Evolutionary conservation across 2,888 invertebrate genomes (phyloP).

Genomic region (Habroteleia sp.): DNA sequence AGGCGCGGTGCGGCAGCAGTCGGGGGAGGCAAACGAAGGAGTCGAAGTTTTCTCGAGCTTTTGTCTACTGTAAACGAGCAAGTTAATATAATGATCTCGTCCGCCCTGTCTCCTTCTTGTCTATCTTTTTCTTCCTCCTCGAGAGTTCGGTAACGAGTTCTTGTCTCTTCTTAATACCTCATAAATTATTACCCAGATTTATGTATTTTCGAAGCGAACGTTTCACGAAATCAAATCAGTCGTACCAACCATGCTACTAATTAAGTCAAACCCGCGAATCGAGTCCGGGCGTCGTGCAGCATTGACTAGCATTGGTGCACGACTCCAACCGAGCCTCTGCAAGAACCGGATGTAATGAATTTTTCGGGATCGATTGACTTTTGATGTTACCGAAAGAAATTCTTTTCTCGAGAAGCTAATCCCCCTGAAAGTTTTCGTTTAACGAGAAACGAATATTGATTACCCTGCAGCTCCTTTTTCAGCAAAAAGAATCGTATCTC

Average conservation of each 20-base stretch:
- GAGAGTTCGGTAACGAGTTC: slow-evolving; percentile 54
- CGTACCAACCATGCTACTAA: slow-evolving; percentile 17
- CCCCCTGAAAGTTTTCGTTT: slow-evolving; percentile 69
- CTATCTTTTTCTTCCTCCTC: slow-evolving; percentile 40
- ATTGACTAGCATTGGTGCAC: slow-evolving; percentile 13
- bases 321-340: neutral
- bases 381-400: slow-evolving; percentile 30
- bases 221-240: slow-evolving; percentile 25
- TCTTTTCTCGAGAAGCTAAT: slow-evolving; percentile 66
- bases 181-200: slow-evolving; percentile 49
- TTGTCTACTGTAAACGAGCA: slow-evolving; percentile 76
- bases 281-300: neutral
- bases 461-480: slow-evolving; percentile 66
- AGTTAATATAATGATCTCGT: slow-evolving; percentile 65
- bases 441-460: slow-evolving; percentile 79
- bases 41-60: slow-evolving; percentile 76
- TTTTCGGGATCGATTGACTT: slow-evolving; percentile 58
- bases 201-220: slow-evolving; percentile 16
- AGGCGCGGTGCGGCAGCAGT: slow-evolving; percentile 53
- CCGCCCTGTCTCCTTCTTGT: slow-evolving; percentile 55
- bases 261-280: slow-evolving; percentile 15
- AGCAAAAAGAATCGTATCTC: slow-evolving; percentile 79
- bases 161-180: slow-evolving; percentile 44
- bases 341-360: slow-evolving; percentile 35
- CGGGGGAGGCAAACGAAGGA: slow-evolving; percentile 59